These are phyloP conservation scores for Zaprionus camerounensis DNA, from an alignment of 1,140 invertebrate genomes.

Conservation along the genomic window DNA sequence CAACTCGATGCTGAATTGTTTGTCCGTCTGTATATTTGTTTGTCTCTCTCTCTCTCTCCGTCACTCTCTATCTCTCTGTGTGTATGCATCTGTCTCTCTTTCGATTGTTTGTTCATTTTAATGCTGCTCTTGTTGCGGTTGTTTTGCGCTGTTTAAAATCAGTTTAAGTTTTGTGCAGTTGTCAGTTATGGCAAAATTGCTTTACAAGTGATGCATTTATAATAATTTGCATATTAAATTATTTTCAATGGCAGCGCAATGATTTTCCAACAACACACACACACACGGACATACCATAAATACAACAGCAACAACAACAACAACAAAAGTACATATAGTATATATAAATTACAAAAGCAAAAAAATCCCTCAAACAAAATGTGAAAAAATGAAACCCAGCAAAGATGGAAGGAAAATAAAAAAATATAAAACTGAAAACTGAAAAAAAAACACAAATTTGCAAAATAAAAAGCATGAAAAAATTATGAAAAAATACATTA, in stretches of 20 bases:
- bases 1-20: constrained; percentile 25
- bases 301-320: constrained; percentile 38
- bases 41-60: constrained; percentile 49
- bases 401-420: constrained; percentile 43
- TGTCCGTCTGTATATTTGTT: constrained; percentile 52
- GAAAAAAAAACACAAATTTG: constrained; percentile 44
- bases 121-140: constrained; percentile 58
- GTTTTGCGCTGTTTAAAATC: constrained; percentile 67
- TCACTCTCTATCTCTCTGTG: constrained; percentile 2
- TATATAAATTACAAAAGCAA: constrained; percentile 50
- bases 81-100: neutral
- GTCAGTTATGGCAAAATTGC: constrained; percentile 74
- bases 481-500: constrained; percentile 71
- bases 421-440: constrained; percentile 58
- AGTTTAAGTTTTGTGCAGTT: constrained; percentile 70
- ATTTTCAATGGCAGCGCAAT: constrained; percentile 71
- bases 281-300: constrained; percentile 26
- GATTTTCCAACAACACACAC: constrained; percentile 56
- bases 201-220: constrained; percentile 74
- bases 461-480: constrained; percentile 60
- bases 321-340: constrained; percentile 45
- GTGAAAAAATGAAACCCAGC: constrained; percentile 53
- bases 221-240: constrained; percentile 82
- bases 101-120: constrained; percentile 60
- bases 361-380: constrained; percentile 55